Conservation (phyloP, 2,888 invertebrate genomes). For the Actias luna region DNA sequence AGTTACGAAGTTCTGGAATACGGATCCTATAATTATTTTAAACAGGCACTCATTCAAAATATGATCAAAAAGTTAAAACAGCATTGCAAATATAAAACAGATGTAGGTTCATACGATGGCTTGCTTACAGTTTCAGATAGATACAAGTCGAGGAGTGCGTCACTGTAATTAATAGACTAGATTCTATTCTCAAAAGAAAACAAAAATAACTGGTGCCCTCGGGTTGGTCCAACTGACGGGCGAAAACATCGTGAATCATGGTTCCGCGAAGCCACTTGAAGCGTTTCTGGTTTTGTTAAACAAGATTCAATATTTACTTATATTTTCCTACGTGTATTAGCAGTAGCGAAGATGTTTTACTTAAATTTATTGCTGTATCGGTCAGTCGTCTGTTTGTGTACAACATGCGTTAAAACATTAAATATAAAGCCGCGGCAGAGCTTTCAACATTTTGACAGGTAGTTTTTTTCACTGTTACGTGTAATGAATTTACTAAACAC, state of each 20-base stretch:
- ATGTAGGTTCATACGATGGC: constrained; percentile 49
- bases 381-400: constrained; percentile 11
- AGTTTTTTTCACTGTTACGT: background rate
- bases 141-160: constrained; percentile 62
- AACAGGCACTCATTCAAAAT: constrained; percentile 1
- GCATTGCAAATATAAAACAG: constrained; percentile 40
- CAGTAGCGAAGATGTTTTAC: constrained; percentile 14
- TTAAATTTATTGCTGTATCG: constrained; percentile 18
- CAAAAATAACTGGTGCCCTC: constrained; percentile 69
- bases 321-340: constrained; percentile 36
- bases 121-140: constrained; percentile 43
- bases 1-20: background rate
- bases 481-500: background rate
- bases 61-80: constrained; percentile 1
- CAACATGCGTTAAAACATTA: constrained; percentile 10
- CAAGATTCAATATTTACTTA: constrained; percentile 57
- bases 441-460: constrained; percentile 9
- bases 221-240: constrained; percentile 46
- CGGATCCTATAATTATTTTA: background rate
- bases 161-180: constrained; percentile 75
- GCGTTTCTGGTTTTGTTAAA: constrained; percentile 54
- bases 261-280: constrained; percentile 64
- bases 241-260: constrained; percentile 70
- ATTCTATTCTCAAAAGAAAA: constrained; percentile 75
- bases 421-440: background rate